A percentile compares a stretch with the other conserved stretches of the same genome.
These are phyloP conservation scores for Yponomeuta plumbellus DNA, from an alignment of 2,888 invertebrate genomes.

Conservation along the genomic window DNA sequence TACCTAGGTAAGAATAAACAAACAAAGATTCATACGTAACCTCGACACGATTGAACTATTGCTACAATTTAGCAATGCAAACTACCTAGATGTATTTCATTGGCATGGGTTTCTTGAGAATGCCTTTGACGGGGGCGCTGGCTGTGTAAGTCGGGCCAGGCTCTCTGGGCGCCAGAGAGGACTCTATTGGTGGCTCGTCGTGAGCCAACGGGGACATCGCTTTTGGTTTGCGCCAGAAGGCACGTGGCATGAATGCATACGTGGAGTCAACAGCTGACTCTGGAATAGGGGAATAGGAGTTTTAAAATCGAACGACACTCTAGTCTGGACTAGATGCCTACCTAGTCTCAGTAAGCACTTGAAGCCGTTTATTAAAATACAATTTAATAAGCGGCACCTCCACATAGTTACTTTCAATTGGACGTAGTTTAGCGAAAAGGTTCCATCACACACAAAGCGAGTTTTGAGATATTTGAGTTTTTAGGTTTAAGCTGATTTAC, in stretches of 20 bases:
- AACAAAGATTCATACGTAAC: neutral
- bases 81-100: constrained; percentile 62
- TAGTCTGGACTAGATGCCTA: neutral
- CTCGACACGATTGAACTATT: neutral
- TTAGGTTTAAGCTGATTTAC: too few relatives aligned
- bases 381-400: too few relatives aligned
- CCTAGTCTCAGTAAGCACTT: neutral
- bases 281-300: constrained; percentile 28
- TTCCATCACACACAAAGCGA: too few relatives aligned
- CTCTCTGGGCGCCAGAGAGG: constrained; percentile 40
- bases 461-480: too few relatives aligned
- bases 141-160: constrained; percentile 28
- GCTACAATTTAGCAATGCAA: neutral
- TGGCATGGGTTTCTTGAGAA: constrained; percentile 69
- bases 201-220: constrained; percentile 28
- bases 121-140: constrained; percentile 52
- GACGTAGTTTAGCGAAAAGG: too few relatives aligned
- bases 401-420: too few relatives aligned
- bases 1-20: neutral
- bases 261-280: constrained; percentile 56
- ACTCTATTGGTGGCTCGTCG: constrained; percentile 45
- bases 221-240: constrained; percentile 39
- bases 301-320: neutral
- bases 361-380: too few relatives aligned
- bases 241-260: constrained; percentile 54